Percentiles rank a stretch among this genome's conserved stretches.
Evolutionary conservation across 1,140 invertebrate genomes (phyloP).

Genomic region (Tetramorium alpestre): DNA sequence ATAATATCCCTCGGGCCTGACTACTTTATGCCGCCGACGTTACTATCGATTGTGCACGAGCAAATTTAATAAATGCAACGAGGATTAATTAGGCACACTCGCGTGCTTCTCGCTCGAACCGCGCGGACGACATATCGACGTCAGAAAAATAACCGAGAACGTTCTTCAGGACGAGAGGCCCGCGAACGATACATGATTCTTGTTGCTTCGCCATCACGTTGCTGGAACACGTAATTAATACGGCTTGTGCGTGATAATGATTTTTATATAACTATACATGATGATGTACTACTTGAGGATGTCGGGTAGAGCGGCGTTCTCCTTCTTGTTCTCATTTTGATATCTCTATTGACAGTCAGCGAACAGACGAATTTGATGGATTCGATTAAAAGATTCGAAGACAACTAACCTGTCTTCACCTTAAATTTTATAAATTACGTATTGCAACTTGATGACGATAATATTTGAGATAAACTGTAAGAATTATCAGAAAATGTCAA

Average conservation of each 20-base stretch:
- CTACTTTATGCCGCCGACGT: conserved; percentile 9
- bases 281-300: not conserved
- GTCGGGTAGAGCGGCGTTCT: not conserved
- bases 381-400: not conserved
- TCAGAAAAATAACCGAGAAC: conserved; percentile 12
- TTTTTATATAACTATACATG: conserved; percentile 7
- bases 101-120: not conserved
- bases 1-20: conserved; percentile 26
- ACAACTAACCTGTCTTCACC: not conserved
- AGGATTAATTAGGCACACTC: conserved; percentile 43
- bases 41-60: conserved; percentile 36
- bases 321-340: not conserved
- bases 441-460: not conserved
- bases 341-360: not conserved
- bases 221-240: conserved; percentile 2
- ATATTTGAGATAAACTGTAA: not conserved
- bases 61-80: conserved; percentile 51
- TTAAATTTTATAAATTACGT: not conserved
- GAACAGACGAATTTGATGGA: not conserved
- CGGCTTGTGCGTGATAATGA: not conserved
- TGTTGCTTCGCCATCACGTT: conserved; percentile 4
- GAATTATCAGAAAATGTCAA: not conserved
- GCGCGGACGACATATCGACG: not conserved
- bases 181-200: conserved; percentile 6
- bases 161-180: not conserved